Conservation (phyloP, 1,140 invertebrate species). For the Phocides pigmalion region DNA sequence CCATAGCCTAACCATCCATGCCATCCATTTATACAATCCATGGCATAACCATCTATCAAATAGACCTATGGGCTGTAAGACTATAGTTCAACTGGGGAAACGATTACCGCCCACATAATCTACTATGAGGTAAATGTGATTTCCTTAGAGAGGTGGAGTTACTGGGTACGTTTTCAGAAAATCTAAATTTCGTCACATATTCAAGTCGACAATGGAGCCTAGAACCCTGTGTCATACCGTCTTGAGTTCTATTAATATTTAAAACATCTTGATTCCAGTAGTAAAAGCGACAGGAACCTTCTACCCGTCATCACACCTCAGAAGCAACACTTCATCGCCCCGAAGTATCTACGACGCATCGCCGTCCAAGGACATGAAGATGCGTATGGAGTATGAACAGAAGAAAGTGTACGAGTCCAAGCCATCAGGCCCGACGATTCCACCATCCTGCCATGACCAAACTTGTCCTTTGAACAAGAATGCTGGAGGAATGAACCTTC, state of each 20-base stretch:
- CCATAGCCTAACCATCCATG: no score
- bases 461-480: conserved; percentile 74
- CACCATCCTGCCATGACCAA: conserved; percentile 72
- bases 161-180: no score
- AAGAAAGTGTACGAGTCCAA: conserved; percentile 65
- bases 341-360: conserved; percentile 74
- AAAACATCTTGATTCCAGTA: conserved; percentile 87
- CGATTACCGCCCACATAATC: no score
- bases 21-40: no score
- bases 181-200: no score
- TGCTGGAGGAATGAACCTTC: conserved; percentile 71
- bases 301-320: conserved; percentile 93
- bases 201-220: no score
- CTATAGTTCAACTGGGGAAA: no score
- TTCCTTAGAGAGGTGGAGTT: no score
- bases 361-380: conserved; percentile 70
- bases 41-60: no score
- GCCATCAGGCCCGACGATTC: conserved; percentile 64
- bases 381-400: conserved; percentile 64
- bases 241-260: conserved; percentile 20
- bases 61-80: no score
- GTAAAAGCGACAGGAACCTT: conserved; percentile 97
- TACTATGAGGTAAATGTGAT: no score
- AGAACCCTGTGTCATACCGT: no score
- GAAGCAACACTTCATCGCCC: conserved; percentile 70